Conservation (phyloP, 2,888 invertebrate genomes). For the Chirona hameri region DNA sequence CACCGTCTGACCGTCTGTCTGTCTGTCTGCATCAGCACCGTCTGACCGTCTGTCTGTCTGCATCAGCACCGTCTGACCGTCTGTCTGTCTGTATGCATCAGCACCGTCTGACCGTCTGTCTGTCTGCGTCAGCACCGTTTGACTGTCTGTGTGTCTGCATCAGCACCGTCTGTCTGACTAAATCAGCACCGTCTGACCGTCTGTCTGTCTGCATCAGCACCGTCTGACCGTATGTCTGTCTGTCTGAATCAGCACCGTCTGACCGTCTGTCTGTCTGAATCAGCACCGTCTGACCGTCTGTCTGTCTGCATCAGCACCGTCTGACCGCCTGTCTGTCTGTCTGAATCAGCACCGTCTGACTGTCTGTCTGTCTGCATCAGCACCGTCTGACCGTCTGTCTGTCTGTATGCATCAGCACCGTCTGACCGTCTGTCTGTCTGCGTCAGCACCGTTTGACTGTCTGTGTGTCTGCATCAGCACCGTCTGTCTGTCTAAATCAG, state of each 20-base stretch:
- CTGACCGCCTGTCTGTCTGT: not conserved
- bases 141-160: not conserved
- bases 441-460: slow-evolving; percentile 55
- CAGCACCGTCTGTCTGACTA: too few relatives aligned
- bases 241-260: not conserved
- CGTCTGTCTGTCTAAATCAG: too few relatives aligned
- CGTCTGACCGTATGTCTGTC: not conserved
- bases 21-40: slow-evolving; percentile 4
- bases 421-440: not conserved
- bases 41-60: not conserved
- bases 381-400: too few relatives aligned
- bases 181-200: too few relatives aligned
- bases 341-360: not conserved
- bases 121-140: slow-evolving; percentile 55
- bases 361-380: not conserved
- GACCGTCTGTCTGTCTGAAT: not conserved
- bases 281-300: too few relatives aligned
- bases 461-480: not conserved
- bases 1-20: too few relatives aligned
- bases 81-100: not conserved
- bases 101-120: too few relatives aligned
- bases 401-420: not conserved
- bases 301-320: not conserved
- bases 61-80: too few relatives aligned
- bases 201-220: not conserved